These are phyloP conservation scores for Caiman crocodilus DNA, from an alignment of 2,797 vertebrate genomes.

Conservation along the genomic window DNA sequence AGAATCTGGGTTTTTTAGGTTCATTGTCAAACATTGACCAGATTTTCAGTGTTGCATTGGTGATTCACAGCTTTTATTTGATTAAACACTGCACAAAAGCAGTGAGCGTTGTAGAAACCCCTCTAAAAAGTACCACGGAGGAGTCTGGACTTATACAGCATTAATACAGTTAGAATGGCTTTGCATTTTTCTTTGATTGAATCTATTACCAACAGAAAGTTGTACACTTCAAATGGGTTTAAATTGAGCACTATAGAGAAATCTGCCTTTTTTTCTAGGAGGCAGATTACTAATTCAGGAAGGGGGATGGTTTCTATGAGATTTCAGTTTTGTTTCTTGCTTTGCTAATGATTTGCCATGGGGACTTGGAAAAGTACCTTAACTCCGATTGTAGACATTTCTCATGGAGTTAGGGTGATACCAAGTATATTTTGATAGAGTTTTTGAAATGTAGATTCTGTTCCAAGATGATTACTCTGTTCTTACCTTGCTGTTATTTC, in stretches of 20 bases:
- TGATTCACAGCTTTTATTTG: background rate
- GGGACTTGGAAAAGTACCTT: background rate
- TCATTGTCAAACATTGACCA: background rate
- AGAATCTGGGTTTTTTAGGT: slow-evolving; percentile 22
- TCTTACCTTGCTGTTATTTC: background rate
- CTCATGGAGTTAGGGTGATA: background rate
- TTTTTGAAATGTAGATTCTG: background rate
- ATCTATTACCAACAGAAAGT: background rate
- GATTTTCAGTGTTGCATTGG: background rate
- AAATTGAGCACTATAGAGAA: background rate
- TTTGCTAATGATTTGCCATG: background rate
- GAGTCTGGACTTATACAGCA: background rate
- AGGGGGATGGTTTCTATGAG: rapidly evolving
- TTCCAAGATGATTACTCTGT: background rate
- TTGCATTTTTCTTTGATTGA: background rate
- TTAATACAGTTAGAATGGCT: background rate
- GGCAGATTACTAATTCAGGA: rapidly evolving
- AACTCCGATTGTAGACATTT: too few relatives aligned
- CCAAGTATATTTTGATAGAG: background rate
- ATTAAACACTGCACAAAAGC: slow-evolving; percentile 9
- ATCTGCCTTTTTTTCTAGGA: background rate
- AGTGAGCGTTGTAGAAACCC: background rate
- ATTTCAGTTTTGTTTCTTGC: background rate
- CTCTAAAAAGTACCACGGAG: slow-evolving; percentile 25
- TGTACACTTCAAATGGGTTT: background rate